Conservation (phyloP, 2,797 vertebrate genomes). For the Pangasius djambal region DNA sequence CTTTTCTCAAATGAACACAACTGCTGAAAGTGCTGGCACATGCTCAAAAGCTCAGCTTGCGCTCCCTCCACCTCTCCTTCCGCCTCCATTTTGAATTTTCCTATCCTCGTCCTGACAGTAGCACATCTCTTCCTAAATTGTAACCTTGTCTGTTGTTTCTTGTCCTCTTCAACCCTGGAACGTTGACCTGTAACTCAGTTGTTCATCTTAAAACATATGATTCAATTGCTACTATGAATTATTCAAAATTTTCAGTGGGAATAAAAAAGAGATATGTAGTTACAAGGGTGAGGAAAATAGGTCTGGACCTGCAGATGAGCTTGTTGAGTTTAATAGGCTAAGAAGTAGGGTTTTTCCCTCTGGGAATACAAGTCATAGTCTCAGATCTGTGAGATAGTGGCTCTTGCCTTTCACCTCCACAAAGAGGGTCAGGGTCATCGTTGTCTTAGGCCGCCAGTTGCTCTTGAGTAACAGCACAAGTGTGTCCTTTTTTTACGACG, state of each 20-base stretch:
- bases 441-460: conserved; percentile 61
- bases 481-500: conserved; percentile 54
- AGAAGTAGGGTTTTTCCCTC: conserved; percentile 46
- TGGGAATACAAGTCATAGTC: conserved; percentile 62
- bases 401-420: conserved; percentile 64
- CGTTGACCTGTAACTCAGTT: background rate
- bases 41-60: conserved; percentile 46
- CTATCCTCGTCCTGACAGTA: conserved; percentile 18
- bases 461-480: conserved; percentile 64
- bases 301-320: background rate
- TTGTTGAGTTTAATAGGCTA: conserved; percentile 33
- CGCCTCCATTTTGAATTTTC: conserved; percentile 10
- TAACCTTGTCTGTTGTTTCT: background rate
- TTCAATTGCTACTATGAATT: background rate
- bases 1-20: conserved; percentile 44
- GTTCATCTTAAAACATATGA: background rate
- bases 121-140: conserved; percentile 26
- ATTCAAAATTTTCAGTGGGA: background rate
- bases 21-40: conserved; percentile 49
- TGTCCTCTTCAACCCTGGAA: background rate
- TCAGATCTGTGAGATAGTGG: conserved; percentile 5
- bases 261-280: background rate
- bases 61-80: background rate
- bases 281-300: background rate
- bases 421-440: conserved; percentile 63